Evolutionary conservation across 2,888 invertebrate species (phyloP).

Genomic region (Thymelicus lineola): DNA sequence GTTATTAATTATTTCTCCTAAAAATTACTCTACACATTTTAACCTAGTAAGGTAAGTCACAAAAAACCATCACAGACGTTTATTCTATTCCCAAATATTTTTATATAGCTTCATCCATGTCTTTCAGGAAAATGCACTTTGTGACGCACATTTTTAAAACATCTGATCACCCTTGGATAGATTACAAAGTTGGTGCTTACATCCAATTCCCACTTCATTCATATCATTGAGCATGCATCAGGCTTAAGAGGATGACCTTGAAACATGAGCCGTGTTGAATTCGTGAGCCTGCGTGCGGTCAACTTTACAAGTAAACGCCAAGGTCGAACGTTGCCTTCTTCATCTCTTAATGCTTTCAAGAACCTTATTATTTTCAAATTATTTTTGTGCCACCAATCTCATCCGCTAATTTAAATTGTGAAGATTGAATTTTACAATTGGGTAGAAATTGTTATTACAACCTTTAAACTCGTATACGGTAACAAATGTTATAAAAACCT

Average conservation of each 20-base stretch:
- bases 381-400: conserved; percentile 26
- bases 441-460: conserved; percentile 18
- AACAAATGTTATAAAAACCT: neutral
- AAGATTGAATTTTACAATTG: conserved; percentile 33
- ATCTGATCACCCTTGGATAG: too few relatives aligned
- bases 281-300: conserved; percentile 27
- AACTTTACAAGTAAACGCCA: conserved; percentile 45
- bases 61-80: too few relatives aligned
- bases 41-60: too few relatives aligned
- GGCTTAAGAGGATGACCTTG: neutral
- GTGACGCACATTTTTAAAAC: too few relatives aligned
- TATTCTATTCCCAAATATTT: too few relatives aligned
- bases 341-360: conserved; percentile 14
- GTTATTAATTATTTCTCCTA: too few relatives aligned
- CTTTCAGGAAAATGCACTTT: too few relatives aligned
- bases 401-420: conserved; percentile 11
- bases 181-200: too few relatives aligned
- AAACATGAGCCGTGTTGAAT: conserved; percentile 9
- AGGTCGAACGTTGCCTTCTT: conserved; percentile 40
- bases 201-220: too few relatives aligned
- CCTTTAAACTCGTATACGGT: neutral
- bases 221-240: neutral
- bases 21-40: too few relatives aligned
- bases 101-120: too few relatives aligned
- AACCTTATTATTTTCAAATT: conserved; percentile 32